Base-by-base conservation (phyloP, 2,888 invertebrate species). In the Nycteola revayana region DNA sequence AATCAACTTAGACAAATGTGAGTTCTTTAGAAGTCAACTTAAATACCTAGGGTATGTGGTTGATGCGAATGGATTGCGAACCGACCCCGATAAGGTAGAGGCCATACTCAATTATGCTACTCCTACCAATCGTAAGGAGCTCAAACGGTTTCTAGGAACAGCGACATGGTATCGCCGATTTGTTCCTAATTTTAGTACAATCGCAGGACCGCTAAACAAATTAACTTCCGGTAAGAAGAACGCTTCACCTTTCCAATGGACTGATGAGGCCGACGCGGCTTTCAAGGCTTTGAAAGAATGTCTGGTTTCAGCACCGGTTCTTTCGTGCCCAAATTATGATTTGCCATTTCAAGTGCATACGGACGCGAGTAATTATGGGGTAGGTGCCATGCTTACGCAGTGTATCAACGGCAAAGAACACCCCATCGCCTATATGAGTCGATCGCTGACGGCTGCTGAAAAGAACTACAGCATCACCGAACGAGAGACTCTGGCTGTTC, bases 31-130 rank as follows among this genome's bases (percentile, higher is more conserved):
- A n/a, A 33, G 38, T 21, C 9, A 42, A 1, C 52, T 56, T 27
- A 36, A 37, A 9, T 55, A 52, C 27, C 21, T 52, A 0, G 58
- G 54, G 1, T 58, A 55, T 20, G 17, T 56, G 3, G 60, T 81
- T 0, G 60, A 66, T 33, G 9, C 20, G 1, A 17, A 44, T 0
- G 60, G 64, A 2, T 24, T 64, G 1, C 49, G 43, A 3, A 46
- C 57, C 0, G 57, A 64, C 17, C 59, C 60, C 3, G 52, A 39
- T 5, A 60, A 64, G 21, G 49, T 58, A 0, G 22, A 46, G 7
- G 49, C 55, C 0, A 58, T 59, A 7, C 2, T 46, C 0, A 42
- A 55, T 5, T 58, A 34, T 11, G 53, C 57, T 7, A 49, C 49
- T 1, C 56, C 62, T 7, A 36, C 34, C 3, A 28, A 5, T 25